Base-by-base conservation (phyloP, 2,797 vertebrate species). In the Echiichthys vipera region DNA sequence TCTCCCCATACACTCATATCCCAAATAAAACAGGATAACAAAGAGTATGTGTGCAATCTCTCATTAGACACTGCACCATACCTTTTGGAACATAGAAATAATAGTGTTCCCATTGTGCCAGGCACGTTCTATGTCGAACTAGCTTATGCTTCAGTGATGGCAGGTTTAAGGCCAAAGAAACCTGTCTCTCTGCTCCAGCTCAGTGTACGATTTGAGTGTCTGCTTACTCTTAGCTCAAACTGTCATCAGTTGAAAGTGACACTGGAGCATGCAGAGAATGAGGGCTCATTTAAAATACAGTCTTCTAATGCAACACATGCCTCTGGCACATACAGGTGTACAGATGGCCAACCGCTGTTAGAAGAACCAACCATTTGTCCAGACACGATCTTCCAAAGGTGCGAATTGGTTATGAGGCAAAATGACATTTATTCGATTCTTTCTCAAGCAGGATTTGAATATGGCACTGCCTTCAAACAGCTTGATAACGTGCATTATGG, bases 41-140 rank as follows among this genome's bases (percentile, higher is more conserved):
- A 71, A 39, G 89, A 95, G 51, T 93, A 92, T 14, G 68, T 25
- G 8, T 96, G 91, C 74, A 83, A 83, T 50, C 51, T 97, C 13
- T 95, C 95, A 29, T 25, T 65, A 57, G 80, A 90, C 25, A 83
- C 39, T 0, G 43, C 76, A 0, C 77, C 93, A 0, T 96, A 95
- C 82, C 82, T 97, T 54, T 95, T 94, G 89, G 94, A 97, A 64
- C 96, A 98, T 85, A 95, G 92, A 88, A 94, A 91, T 79, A 95
- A 93, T 18, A 93, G 89, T 0, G 49, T 95, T 39, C 67, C 90
- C 42, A 91, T 97, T 77, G 91, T 95, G 20, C 96, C 96, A 2
- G 96, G 95, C 8, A 87, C 96, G 0, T 89, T 97, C 49, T 96
- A 95, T 78, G 95, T 84, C 0, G 96, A 97, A 74, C 88, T 96